Conservation (phyloP, 1,140 invertebrate species). For the Drosophila guanche region DNA sequence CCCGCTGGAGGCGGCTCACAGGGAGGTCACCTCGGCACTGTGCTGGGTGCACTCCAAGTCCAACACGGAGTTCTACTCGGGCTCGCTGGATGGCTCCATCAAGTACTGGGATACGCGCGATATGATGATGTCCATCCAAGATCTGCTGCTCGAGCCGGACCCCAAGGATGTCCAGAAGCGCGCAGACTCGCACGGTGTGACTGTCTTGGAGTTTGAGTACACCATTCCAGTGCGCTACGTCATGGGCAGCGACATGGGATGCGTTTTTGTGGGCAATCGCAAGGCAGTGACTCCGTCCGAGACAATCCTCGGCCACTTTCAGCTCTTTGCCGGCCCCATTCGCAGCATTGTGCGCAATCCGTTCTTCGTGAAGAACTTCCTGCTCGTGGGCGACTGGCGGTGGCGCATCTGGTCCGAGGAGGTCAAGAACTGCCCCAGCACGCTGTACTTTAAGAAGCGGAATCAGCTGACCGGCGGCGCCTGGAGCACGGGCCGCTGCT, state of each 20-base stretch:
- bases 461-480: slow-evolving; percentile 88
- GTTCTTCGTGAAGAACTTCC: slow-evolving; percentile 93
- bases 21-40: slow-evolving; percentile 87
- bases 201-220: slow-evolving; percentile 92
- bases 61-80: slow-evolving; percentile 92
- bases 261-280: slow-evolving; percentile 91
- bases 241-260: slow-evolving; percentile 88
- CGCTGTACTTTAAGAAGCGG: slow-evolving; percentile 90
- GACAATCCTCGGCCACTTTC: slow-evolving; percentile 87
- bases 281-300: slow-evolving; percentile 89
- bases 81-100: slow-evolving; percentile 93
- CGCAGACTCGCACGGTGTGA: slow-evolving; percentile 88
- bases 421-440: slow-evolving; percentile 92
- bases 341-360: slow-evolving; percentile 93
- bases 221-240: slow-evolving; percentile 91
- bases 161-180: slow-evolving; percentile 87
- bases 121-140: slow-evolving; percentile 88
- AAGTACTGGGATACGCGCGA: slow-evolving; percentile 93
- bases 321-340: slow-evolving; percentile 91
- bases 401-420: slow-evolving; percentile 96
- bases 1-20: slow-evolving; percentile 88
- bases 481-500: slow-evolving; percentile 93
- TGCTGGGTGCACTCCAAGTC: slow-evolving; percentile 91
- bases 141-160: slow-evolving; percentile 88
- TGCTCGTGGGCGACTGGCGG: slow-evolving; percentile 94